These are phyloP conservation scores for Drosophila paulistorum DNA, from an alignment of 1,140 invertebrate species.

Conservation along the genomic window DNA sequence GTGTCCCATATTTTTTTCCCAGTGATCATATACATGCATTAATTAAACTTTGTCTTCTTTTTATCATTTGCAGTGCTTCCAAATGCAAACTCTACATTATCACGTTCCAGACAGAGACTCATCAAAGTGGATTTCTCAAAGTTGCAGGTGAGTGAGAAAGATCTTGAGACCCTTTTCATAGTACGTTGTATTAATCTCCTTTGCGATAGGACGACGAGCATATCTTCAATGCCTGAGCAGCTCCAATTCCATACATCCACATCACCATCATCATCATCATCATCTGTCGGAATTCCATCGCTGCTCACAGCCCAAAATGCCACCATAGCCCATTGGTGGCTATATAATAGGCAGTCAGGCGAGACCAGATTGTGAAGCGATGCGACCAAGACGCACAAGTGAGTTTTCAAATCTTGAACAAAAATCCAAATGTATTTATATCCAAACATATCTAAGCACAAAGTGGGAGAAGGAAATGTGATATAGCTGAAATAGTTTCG, in stretches of 20 bases:
- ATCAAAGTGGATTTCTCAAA: conserved; percentile 89
- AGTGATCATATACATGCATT: conserved; percentile 20
- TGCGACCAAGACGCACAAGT: conserved; percentile 82
- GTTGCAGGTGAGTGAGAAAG: conserved; percentile 83
- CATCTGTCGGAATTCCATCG: conserved; percentile 63
- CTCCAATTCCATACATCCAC: conserved; percentile 50
- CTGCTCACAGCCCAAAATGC: conserved; percentile 81
- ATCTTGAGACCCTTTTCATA: background rate
- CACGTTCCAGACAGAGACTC: conserved; percentile 84
- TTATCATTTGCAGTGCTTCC: conserved; percentile 74
- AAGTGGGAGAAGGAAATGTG: conserved; percentile 35
- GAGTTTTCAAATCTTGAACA: conserved; percentile 40
- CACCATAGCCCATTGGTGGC: conserved; percentile 78
- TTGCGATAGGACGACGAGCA: conserved; percentile 69
- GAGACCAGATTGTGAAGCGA: conserved; percentile 44
- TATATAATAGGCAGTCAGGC: conserved; percentile 66
- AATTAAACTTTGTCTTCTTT: conserved; percentile 31
- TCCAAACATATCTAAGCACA: conserved; percentile 44
- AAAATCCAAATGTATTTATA: background rate
- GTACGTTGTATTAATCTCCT: background rate
- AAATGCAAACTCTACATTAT: conserved; percentile 66
- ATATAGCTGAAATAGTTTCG: background rate
- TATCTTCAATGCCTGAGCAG: conserved; percentile 73
- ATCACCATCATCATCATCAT: conserved; percentile 33
- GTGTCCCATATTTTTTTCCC: conserved; percentile 29